Conservation (phyloP, 2,113 vertebrate species). For the Phylloscopus trochiloides region DNA sequence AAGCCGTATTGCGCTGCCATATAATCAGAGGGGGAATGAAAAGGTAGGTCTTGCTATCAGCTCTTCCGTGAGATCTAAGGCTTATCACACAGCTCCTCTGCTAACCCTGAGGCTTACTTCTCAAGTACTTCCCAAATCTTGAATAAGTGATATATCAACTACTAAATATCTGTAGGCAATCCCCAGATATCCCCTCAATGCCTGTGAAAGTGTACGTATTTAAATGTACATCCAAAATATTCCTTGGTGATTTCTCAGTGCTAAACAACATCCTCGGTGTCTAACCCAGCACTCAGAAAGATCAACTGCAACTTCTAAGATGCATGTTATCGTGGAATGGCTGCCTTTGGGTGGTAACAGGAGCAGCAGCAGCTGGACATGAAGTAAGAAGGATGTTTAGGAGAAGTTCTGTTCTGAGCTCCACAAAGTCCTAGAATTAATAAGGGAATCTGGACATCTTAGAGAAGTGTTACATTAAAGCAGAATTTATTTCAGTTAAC, state of each 20-base stretch:
- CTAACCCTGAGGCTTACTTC: slow-evolving; percentile 47
- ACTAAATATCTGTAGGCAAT: slow-evolving; percentile 44
- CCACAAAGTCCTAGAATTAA: neutral
- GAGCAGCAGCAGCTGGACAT: neutral
- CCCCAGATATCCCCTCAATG: neutral
- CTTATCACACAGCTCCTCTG: slow-evolving; percentile 28
- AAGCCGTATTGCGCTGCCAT: neutral
- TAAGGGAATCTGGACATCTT: neutral
- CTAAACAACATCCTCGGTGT: neutral
- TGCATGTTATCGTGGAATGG: neutral
- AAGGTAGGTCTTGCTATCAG: slow-evolving; percentile 25
- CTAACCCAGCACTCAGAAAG: neutral
- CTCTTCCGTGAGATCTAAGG: slow-evolving; percentile 27
- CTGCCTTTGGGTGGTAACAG: neutral
- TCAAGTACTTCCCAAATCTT: slow-evolving; percentile 23
- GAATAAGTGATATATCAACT: slow-evolving; percentile 42
- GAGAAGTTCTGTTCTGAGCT: neutral
- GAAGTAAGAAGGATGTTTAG: neutral
- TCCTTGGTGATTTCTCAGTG: neutral
- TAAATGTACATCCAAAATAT: neutral
- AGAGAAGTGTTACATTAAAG: neutral
- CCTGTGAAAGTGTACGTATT: neutral
- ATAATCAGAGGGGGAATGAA: neutral
- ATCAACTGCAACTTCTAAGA: neutral
- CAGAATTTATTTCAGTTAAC: neutral